phyloP scores from a whole-genome alignment of 2,113 vertebrate species.

The Dipodomys ordii region DNA sequence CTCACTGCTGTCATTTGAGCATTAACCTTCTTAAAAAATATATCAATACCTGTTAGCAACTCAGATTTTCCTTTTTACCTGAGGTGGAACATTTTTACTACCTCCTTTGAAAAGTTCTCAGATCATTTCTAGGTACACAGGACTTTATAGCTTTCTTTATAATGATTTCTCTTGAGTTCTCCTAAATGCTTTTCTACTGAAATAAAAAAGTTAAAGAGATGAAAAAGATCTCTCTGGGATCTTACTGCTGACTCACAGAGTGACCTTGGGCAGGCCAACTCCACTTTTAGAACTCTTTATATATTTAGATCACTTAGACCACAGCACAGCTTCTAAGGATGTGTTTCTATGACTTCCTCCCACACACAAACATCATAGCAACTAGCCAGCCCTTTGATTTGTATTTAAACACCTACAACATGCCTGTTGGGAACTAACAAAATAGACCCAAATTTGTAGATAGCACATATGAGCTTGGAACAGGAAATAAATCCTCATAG shows the following conservation, averaged over 20 bases:
- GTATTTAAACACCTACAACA: conserved; percentile 67
- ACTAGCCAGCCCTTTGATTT: conserved; percentile 40
- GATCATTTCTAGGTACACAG: conserved; percentile 39
- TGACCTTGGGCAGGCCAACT: conserved; percentile 56
- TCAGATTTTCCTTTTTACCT: conserved; percentile 44
- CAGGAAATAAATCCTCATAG: conserved; percentile 63
- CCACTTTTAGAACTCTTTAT: conserved; percentile 61
- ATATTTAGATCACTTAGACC: conserved; percentile 69
- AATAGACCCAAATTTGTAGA: conserved; percentile 47
- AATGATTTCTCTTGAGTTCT: conserved; percentile 39
- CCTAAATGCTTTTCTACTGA: background rate
- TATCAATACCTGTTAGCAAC: conserved; percentile 48
- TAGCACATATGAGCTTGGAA: conserved; percentile 1
- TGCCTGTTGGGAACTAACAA: conserved; percentile 12
- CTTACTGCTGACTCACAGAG: conserved; percentile 74
- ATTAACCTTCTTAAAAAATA: conserved; percentile 13
- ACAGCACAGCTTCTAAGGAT: conserved; percentile 68
- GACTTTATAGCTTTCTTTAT: background rate
- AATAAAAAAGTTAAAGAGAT: background rate
- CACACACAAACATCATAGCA: conserved; percentile 68
- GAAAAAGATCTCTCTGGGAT: conserved; percentile 49
- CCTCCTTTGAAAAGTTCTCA: background rate
- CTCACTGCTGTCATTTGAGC: background rate
- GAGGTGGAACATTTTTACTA: conserved; percentile 19
- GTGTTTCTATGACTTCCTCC: conserved; percentile 64